These are phyloP conservation scores for Sinocyclocheilus maitianheensis DNA, from an alignment of 2,113 vertebrate genomes.

Conservation along the genomic window DNA sequence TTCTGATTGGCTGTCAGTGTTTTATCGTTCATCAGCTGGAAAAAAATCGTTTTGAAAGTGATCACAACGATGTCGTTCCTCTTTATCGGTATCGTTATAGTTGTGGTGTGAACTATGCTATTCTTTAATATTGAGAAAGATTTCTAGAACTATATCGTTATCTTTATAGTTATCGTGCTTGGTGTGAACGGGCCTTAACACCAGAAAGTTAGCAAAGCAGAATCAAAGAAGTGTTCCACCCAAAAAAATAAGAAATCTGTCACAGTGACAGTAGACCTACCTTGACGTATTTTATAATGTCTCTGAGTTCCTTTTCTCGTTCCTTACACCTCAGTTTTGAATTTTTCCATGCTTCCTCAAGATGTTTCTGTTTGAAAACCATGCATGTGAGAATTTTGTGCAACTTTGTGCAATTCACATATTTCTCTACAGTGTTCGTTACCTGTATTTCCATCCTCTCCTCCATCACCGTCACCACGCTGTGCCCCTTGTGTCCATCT, in stretches of 20 bases:
- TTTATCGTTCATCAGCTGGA: no score
- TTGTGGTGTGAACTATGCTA: no score
- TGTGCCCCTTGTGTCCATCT: constrained; percentile 59
- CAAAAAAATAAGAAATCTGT: background rate
- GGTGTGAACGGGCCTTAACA: no score
- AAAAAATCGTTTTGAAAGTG: no score
- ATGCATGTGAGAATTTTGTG: background rate
- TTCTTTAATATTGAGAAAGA: no score
- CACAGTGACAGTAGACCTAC: constrained; percentile 44
- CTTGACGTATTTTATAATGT: constrained; percentile 71
- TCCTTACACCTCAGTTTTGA: constrained; percentile 69
- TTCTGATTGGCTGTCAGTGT: no score
- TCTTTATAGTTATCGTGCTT: no score
- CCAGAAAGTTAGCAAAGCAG: background rate
- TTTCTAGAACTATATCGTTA: no score
- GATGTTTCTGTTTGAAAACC: constrained; percentile 66
- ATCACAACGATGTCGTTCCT: no score
- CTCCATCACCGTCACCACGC: constrained; percentile 42
- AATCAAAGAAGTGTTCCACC: background rate
- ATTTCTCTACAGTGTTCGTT: background rate
- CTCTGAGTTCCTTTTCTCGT: constrained; percentile 71
- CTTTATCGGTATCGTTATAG: no score
- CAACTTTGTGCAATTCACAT: background rate
- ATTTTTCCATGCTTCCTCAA: constrained; percentile 68
- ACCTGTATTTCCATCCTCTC: constrained; percentile 60